Percentiles rank a stretch among this genome's conserved stretches.
Evolutionary conservation across 2,797 vertebrate genomes (phyloP).

Genomic region (Pseudochirops cupreus): DNA sequence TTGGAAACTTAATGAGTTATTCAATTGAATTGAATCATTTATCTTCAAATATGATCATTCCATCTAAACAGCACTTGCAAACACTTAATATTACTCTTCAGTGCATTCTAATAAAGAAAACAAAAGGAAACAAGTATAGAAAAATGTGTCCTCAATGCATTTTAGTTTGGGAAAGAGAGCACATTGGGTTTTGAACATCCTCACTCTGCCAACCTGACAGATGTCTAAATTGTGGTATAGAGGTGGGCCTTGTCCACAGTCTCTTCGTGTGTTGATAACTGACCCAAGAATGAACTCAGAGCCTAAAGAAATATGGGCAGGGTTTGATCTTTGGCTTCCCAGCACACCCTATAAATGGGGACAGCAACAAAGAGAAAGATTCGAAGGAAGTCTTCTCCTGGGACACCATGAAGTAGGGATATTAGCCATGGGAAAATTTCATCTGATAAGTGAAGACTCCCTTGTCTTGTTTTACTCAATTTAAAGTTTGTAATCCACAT

Average conservation of each 20-base stretch:
- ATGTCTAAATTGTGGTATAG: not conserved
- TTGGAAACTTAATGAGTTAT: not conserved
- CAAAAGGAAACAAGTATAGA: not conserved
- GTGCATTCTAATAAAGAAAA: not conserved
- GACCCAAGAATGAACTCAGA: not conserved
- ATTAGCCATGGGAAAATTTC: not conserved
- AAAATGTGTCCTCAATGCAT: not conserved
- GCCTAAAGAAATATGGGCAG: not conserved
- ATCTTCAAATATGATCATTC: not conserved
- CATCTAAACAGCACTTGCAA: not conserved
- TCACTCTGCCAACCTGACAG: not conserved
- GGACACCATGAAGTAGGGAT: not conserved
- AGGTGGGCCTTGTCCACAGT: not conserved
- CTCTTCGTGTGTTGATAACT: not conserved
- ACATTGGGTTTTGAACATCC: not conserved
- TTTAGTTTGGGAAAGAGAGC: not conserved
- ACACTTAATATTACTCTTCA: not conserved
- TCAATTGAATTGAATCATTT: not conserved
- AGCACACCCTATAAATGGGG: not conserved
- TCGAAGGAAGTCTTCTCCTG: not conserved
- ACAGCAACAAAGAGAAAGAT: not conserved
- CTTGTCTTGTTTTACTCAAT: not conserved
- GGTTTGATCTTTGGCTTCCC: not conserved
- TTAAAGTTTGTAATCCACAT: not conserved
- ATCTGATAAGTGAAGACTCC: not conserved